Base-by-base conservation (phyloP, 2,888 invertebrate genomes). In the Drosophila cyrtoloma region DNA sequence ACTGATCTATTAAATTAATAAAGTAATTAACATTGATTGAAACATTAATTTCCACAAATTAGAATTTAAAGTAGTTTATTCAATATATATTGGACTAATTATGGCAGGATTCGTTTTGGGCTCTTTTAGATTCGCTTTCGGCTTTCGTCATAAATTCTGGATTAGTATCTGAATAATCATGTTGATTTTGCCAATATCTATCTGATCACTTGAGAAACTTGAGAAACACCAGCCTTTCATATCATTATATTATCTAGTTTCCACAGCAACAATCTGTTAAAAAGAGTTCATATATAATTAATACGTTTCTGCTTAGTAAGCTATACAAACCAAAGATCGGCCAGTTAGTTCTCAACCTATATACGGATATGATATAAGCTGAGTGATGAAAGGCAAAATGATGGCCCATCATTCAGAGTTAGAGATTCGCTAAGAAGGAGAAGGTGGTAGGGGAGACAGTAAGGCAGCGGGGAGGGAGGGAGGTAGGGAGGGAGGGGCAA, bases 331-430 rank as follows among this genome's bases (percentile, higher is more conserved):
- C 22, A 22, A 7, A 16, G 14, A 14, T 26, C 22, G 47, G 14
- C 7, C 16, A 22, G 22, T 7, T 22, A 4, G 22, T 2, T 44
- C 12, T 3, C 12, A 12, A 2, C 22, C 6, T 16, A 50, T 26
- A 26, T 16, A 26, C 26, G 26, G 6, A 56, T 37, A 19, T 56
- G 55, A 39, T 4, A n/a, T 28, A 28, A 56, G 56, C 12, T 28
- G 39, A 37, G 14, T 22, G 22, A 22, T 7, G 22, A 14, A 56
- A 56, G 37, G 37, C 56, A 14, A 19, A 56, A 37, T 28, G 19
- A 56, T 56, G 37, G 37, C 6, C 37, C 28, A 42, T 39, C n/a
- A 39, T n/a, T 57, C 5, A 57, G 30, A 14, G 28, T 57, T 28
- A 28, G 7, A 50, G 16, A 0, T 50, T 28, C 1, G 28, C 9